Percentiles rank a stretch among this genome's conserved stretches.
These are phyloP conservation scores for Aselliscus stoliczkanus DNA, from an alignment of 2,797 vertebrate species.

Conservation along the genomic window DNA sequence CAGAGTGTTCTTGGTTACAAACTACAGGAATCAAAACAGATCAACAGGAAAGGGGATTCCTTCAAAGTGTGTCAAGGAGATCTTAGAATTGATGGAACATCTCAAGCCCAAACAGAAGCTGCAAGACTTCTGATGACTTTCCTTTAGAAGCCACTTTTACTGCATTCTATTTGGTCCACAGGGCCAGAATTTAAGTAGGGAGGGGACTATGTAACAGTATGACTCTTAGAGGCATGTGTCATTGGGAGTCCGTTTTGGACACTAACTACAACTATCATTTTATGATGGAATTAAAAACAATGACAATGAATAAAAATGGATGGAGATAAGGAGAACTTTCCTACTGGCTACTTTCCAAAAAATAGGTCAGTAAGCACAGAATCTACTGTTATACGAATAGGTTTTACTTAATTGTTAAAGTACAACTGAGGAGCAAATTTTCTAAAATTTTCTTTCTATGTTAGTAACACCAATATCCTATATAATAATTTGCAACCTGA, in stretches of 20 bases:
- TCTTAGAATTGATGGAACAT: neutral
- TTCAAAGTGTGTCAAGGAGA: neutral
- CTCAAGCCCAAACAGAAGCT: neutral
- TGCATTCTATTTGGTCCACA: too few relatives aligned
- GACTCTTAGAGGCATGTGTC: neutral
- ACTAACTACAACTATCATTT: neutral
- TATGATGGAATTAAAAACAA: neutral
- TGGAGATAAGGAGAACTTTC: neutral
- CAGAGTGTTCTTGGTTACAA: neutral
- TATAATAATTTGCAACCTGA: neutral
- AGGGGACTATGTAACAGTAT: neutral
- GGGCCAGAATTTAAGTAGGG: neutral
- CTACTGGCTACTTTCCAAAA: neutral
- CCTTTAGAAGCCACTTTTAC: neutral
- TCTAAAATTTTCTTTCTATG: neutral
- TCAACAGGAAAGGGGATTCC: neutral
- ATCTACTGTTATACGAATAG: neutral
- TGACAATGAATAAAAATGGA: neutral
- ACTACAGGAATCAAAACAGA: neutral
- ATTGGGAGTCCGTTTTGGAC: neutral
- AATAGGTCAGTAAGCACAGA: neutral
- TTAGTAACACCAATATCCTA: neutral
- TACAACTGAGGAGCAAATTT: neutral
- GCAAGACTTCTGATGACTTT: neutral
- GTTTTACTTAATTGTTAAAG: neutral